These are phyloP conservation scores for Trisateles emortualis DNA, from an alignment of 2,888 invertebrate genomes.

Conservation along the genomic window DNA sequence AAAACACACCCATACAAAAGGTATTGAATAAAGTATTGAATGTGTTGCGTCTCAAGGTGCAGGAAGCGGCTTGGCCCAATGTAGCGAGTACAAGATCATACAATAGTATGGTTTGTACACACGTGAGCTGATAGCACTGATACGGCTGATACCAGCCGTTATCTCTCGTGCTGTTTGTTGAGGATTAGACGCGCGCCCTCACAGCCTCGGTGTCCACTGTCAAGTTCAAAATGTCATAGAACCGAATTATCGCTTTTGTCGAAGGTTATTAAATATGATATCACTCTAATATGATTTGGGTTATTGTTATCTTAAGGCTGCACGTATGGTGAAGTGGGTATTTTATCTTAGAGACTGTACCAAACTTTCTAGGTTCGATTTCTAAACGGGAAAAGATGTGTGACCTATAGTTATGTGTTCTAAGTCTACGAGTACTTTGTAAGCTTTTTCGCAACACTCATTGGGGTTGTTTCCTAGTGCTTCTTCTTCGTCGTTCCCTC, in stretches of 20 bases:
- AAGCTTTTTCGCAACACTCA: no score
- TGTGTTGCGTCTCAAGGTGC: conserved; percentile 41
- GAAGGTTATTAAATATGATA: conserved; percentile 48
- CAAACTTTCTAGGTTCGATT: no score
- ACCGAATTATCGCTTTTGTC: conserved; percentile 54
- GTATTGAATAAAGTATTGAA: conserved; percentile 22
- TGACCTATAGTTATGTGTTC: no score
- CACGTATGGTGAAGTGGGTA: no score
- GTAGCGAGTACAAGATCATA: conserved; percentile 37
- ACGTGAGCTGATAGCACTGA: no score
- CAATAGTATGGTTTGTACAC: conserved; percentile 51
- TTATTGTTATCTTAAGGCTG: no score
- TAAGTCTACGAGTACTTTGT: no score
- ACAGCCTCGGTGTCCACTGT: conserved; percentile 69
- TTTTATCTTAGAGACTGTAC: no score
- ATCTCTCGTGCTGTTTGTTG: conserved; percentile 72
- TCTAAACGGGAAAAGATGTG: no score
- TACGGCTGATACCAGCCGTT: conserved; percentile 53
- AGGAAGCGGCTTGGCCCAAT: conserved; percentile 49
- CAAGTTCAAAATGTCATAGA: conserved; percentile 83
- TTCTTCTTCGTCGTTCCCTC: no score
- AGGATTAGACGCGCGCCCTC: conserved; percentile 61
- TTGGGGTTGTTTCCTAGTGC: no score
- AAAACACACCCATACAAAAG: background rate
- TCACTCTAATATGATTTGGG: no score